Evolutionary conservation across 1,140 invertebrate species (phyloP), one percentile per base, ranked within the genome.

Genomic region (Trichomalopsis sarcophagae): DNA sequence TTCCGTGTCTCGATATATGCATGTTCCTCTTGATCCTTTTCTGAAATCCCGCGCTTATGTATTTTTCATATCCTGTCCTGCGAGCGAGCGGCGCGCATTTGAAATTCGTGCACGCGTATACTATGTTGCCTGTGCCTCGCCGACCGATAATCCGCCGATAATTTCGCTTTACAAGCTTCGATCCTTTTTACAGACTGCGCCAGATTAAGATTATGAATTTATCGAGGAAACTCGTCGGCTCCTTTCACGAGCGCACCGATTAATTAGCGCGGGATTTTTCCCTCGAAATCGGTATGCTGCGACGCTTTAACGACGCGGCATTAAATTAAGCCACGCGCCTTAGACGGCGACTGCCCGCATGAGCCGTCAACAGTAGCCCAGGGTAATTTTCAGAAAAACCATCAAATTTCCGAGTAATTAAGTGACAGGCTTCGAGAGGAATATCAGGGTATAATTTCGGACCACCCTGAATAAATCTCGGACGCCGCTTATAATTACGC

Each of bases 1-100:
- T 81, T 69, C 62, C 79, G 30, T 55, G 33, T 30, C 10, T 68
- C 23, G 79, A 79, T 79, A 77, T 77, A 50, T 55, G 44, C 21
- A 62, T 62, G 4, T n/a, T n/a, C 2, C 55, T 62, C 55, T 79
- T 79, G 17, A 2, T 76, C 74, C 33, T 47, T 44, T 36, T 76
- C 21, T 33, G 13, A 44, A 44, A 30, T 71, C 11, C 69, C 27
- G 69, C 69, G 23, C 23, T 30, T 71, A 30, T 33, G 69, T 71
- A 71, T 62, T 62, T n/a, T 62, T 62, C 21, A 62, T 62, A 62
- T 62, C 55, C 17, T 55, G 50, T 55, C 14, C 17, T 62, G 17
- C 3, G 17, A 62, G 55, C 55, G 2, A 44, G 40, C 40, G 40
- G 40, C 10, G 21, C n/a, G 6, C n/a, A n/a, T 17, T 62, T n/a